A percentile compares a stretch with the other conserved stretches of the same genome.
These are phyloP conservation scores for Chrysaora quinquecirrha DNA, from an alignment of 30 jellyfish, hydroid and myxozoan species.

Conservation along the genomic window DNA sequence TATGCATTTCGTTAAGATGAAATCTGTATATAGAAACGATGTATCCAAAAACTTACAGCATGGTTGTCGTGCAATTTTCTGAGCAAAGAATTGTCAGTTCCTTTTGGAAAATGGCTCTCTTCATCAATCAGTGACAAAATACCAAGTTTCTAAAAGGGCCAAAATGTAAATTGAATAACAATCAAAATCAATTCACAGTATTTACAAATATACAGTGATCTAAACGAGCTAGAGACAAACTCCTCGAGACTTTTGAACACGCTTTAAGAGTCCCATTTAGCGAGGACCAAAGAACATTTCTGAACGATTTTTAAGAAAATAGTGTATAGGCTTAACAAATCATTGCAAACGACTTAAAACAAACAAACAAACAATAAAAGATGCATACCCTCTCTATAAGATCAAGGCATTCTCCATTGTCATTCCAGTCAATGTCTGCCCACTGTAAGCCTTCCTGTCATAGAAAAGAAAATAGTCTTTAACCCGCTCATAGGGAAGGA, in stretches of 20 bases:
- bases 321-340: too few relatives aligned
- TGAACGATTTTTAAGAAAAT: too few relatives aligned
- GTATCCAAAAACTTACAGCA: conserved; percentile 86
- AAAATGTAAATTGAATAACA: neutral
- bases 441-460: conserved; percentile 91
- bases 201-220: too few relatives aligned
- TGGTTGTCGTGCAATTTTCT: conserved; percentile 93
- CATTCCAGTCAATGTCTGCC: conserved; percentile 98
- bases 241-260: too few relatives aligned
- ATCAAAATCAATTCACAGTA: neutral
- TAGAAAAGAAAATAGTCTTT: neutral
- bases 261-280: too few relatives aligned
- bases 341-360: too few relatives aligned
- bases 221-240: too few relatives aligned
- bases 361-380: too few relatives aligned
- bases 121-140: conserved; percentile 89
- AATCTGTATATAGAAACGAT: too few relatives aligned
- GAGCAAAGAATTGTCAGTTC: conserved; percentile 91
- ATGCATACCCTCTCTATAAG: conserved; percentile 87
- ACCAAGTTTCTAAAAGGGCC: conserved; percentile 82
- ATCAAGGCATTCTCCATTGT: conserved; percentile 96
- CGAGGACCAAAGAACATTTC: too few relatives aligned
- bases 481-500: too few relatives aligned
- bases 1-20: too few relatives aligned
- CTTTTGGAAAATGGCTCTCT: conserved; percentile 96